Percentiles rank a stretch among this genome's conserved stretches.
phyloP scores from a whole-genome alignment of 2,113 vertebrate genomes.

The Podocnemis expansa region DNA sequence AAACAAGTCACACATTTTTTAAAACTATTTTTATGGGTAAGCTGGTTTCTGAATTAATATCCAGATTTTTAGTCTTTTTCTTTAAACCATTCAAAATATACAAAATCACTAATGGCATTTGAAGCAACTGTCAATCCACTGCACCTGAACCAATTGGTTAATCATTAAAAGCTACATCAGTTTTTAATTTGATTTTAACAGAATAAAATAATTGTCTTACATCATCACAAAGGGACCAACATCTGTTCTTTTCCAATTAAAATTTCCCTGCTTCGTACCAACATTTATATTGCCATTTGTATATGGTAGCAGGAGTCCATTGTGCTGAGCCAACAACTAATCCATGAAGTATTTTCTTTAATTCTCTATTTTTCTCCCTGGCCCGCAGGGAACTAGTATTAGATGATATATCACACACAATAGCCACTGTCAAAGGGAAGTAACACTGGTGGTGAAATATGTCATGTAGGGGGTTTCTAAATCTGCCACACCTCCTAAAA shows the following conservation, averaged over 20 bases:
- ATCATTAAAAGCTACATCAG: neutral
- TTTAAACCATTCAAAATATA: neutral
- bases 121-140: neutral
- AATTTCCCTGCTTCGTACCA: neutral
- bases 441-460: neutral
- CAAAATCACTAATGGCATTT: neutral
- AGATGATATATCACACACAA: neutral
- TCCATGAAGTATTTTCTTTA: neutral
- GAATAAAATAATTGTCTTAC: neutral
- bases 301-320: neutral
- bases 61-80: neutral
- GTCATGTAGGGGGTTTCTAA: neutral
- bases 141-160: neutral
- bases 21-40: neutral
- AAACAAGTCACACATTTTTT: neutral
- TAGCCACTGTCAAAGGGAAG: neutral
- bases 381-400: neutral
- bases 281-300: neutral
- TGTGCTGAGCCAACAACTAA: neutral
- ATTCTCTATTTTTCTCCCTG: neutral
- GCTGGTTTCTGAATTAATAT: neutral
- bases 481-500: neutral
- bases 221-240: neutral
- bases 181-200: accelerated
- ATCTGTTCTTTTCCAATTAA: neutral